Conservation (phyloP, 2,797 vertebrate species). For the Gadopsis bispinosus region DNA sequence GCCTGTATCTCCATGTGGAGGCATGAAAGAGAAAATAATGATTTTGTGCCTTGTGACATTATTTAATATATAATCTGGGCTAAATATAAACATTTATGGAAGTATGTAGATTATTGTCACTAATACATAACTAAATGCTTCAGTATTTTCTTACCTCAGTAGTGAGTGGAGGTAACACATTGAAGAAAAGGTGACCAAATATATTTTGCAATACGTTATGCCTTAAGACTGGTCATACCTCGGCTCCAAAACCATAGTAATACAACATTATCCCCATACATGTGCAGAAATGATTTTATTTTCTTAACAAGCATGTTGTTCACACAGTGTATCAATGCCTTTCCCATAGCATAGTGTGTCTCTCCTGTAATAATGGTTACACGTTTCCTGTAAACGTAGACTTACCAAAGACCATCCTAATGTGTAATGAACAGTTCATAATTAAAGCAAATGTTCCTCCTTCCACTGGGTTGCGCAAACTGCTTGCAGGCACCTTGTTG, state of each 20-base stretch:
- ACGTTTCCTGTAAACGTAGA: conserved; percentile 39
- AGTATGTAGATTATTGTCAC: conserved; percentile 11
- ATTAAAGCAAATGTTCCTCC: conserved; percentile 44
- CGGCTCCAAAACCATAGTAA: conserved; percentile 6
- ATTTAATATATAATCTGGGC: conserved; percentile 15
- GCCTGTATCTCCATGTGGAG: neutral
- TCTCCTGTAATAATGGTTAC: conserved; percentile 18
- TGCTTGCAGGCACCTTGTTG: neutral
- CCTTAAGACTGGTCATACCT: conserved; percentile 62
- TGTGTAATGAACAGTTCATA: conserved; percentile 21
- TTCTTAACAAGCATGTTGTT: conserved; percentile 15
- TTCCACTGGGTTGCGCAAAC: conserved; percentile 17
- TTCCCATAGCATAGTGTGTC: conserved; percentile 20
- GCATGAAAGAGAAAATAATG: conserved; percentile 12
- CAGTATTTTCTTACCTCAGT: conserved; percentile 26
- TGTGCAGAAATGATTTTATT: conserved; percentile 4
- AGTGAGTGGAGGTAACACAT: conserved; percentile 1
- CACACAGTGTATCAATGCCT: conserved; percentile 48
- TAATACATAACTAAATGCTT: conserved; percentile 7
- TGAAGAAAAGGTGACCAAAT: conserved; percentile 20
- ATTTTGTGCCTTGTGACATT: conserved; percentile 67
- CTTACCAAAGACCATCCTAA: conserved; percentile 9
- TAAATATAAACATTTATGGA: conserved; percentile 12
- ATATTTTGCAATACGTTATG: conserved; percentile 38
- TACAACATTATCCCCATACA: conserved; percentile 3